These are phyloP conservation scores for Parnassius mnemosyne DNA, from an alignment of 2,888 invertebrate species.

Conservation along the genomic window DNA sequence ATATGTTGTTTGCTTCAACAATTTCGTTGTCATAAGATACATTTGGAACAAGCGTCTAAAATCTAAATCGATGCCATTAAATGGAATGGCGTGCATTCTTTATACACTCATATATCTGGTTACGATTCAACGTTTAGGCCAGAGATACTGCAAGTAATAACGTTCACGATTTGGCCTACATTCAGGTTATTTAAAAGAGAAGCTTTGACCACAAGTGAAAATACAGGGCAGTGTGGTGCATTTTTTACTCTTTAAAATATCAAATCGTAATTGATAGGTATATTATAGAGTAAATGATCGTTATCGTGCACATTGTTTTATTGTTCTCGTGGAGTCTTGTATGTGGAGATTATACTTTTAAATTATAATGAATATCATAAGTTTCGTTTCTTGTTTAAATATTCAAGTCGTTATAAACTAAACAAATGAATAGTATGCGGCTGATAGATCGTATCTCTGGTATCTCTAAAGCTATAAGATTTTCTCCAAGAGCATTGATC, in stretches of 20 bases:
- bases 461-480: slow-evolving; percentile 45
- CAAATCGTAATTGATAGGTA: slow-evolving; percentile 54
- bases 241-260: slow-evolving; percentile 58
- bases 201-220: slow-evolving; percentile 50
- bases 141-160: slow-evolving; percentile 55
- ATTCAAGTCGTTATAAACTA: slow-evolving; percentile 56
- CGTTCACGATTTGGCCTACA: slow-evolving; percentile 58
- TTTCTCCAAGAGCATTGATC: slow-evolving; percentile 12
- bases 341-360: slow-evolving; percentile 11
- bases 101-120: slow-evolving; percentile 36
- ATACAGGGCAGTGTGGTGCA: slow-evolving; percentile 51
- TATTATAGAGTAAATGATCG: slow-evolving; percentile 52
- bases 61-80: slow-evolving; percentile 23
- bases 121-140: slow-evolving; percentile 43
- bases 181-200: slow-evolving; percentile 54
- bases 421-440: slow-evolving; percentile 42
- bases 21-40: slow-evolving; percentile 20
- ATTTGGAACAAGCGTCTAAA: slow-evolving; percentile 22
- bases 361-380: slow-evolving; percentile 11
- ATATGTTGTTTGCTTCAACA: slow-evolving; percentile 9
- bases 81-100: slow-evolving; percentile 23
- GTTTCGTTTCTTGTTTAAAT: slow-evolving; percentile 49
- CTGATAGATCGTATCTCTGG: slow-evolving; percentile 64
- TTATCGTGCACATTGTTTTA: slow-evolving; percentile 51
- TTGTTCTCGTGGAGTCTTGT: slow-evolving; percentile 55